phyloP scores from a whole-genome alignment of 2,113 vertebrate genomes.

The Labrus mixtus region DNA sequence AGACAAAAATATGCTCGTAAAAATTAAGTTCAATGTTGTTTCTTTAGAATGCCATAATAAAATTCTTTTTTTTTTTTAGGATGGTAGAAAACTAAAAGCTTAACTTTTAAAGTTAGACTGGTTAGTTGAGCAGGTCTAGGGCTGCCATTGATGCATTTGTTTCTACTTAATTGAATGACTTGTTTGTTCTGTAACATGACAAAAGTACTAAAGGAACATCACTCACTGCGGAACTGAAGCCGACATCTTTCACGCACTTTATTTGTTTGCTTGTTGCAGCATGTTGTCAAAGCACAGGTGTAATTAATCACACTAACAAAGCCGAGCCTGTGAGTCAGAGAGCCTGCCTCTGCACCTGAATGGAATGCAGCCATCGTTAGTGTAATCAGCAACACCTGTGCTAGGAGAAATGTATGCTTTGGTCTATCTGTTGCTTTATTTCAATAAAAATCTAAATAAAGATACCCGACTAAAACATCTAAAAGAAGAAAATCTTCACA shows the following conservation, averaged over 20 bases:
- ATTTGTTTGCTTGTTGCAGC: constrained; percentile 1
- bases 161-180: too few species aligned
- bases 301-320: constrained; percentile 49
- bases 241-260: constrained; percentile 4
- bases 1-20: neutral
- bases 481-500: neutral
- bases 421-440: neutral
- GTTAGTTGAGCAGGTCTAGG: too few species aligned
- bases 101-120: too few species aligned
- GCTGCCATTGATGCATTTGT: too few species aligned
- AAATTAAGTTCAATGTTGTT: neutral
- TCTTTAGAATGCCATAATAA: neutral
- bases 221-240: neutral
- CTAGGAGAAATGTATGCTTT: too few species aligned
- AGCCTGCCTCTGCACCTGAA: neutral
- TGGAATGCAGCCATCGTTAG: constrained; percentile 1
- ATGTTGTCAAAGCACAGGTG: constrained; percentile 21
- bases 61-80: too few species aligned
- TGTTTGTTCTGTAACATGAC: neutral
- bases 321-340: constrained; percentile 15
- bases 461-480: neutral
- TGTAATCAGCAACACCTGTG: constrained; percentile 29
- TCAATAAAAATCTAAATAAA: neutral
- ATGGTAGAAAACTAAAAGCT: too few species aligned
- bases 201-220: neutral